These are phyloP conservation scores for Pipra filicauda DNA, from an alignment of 2,113 vertebrate genomes.

Conservation along the genomic window DNA sequence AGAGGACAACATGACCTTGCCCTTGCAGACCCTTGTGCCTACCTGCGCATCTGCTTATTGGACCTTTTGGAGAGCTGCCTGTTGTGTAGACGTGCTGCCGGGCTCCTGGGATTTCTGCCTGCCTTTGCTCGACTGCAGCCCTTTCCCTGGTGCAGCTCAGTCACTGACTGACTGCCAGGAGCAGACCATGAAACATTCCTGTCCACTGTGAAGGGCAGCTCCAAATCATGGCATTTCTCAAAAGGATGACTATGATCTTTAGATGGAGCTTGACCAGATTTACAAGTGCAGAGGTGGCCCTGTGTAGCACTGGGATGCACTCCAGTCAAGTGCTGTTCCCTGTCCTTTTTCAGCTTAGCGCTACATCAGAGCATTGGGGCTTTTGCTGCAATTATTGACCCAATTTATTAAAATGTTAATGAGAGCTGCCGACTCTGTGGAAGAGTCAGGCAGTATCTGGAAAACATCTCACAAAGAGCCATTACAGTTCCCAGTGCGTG, in stretches of 20 bases:
- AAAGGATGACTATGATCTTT: background rate
- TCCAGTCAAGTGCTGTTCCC: background rate
- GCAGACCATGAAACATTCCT: background rate
- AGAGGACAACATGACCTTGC: background rate
- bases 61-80: background rate
- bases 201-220: background rate
- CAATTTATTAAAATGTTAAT: constrained; percentile 29
- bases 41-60: background rate
- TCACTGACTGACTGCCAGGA: background rate
- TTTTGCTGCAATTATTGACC: constrained; percentile 20
- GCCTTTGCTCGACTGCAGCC: background rate
- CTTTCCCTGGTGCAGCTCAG: background rate
- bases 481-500: background rate
- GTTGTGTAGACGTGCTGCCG: background rate
- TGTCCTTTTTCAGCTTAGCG: constrained; percentile 19
- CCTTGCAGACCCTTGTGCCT: background rate
- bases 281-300: background rate
- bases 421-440: background rate
- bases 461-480: background rate
- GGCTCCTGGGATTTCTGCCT: background rate
- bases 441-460: background rate
- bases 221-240: background rate
- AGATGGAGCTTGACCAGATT: background rate
- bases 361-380: background rate
- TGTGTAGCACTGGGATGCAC: background rate